These are phyloP conservation scores for Macheiramphus alcinus DNA, from an alignment of 2,113 vertebrate species.

Conservation along the genomic window DNA sequence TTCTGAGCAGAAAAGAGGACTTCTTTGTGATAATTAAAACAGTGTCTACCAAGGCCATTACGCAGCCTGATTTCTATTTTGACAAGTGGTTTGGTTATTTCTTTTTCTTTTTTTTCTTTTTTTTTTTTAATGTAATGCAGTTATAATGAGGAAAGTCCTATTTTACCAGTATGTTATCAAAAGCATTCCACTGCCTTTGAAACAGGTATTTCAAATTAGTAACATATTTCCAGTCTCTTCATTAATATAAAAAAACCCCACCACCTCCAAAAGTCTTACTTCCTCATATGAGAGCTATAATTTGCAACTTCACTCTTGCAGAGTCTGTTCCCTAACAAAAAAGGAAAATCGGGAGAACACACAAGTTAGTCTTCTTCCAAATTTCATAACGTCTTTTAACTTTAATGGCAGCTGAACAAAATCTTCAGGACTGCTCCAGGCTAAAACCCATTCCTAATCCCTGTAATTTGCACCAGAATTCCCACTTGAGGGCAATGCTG, in stretches of 20 bases:
- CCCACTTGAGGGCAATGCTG: not conserved
- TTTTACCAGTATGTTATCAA: not conserved
- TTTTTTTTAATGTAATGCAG: not conserved
- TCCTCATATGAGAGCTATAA: not conserved
- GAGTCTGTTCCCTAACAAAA: not conserved
- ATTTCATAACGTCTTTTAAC: not conserved
- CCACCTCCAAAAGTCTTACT: not conserved
- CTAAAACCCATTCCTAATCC: not conserved
- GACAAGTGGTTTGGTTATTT: not conserved
- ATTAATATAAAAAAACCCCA: not conserved
- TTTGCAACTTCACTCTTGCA: not conserved
- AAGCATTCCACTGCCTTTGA: not conserved
- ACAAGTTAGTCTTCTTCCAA: not conserved
- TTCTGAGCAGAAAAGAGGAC: not conserved
- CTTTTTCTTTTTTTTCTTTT: not conserved
- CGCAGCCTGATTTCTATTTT: not conserved
- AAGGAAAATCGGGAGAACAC: not conserved
- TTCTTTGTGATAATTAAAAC: not conserved
- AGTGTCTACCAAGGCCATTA: not conserved
- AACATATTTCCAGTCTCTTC: not conserved
- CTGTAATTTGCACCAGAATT: not conserved
- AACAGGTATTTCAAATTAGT: not conserved
- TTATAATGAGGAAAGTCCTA: not conserved
- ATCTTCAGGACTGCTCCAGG: not conserved
- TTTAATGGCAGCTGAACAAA: not conserved